Evolutionary conservation across 1,140 invertebrate genomes (phyloP), one percentile per base, ranked within the genome.

Genomic region (Augochlora pura): DNA sequence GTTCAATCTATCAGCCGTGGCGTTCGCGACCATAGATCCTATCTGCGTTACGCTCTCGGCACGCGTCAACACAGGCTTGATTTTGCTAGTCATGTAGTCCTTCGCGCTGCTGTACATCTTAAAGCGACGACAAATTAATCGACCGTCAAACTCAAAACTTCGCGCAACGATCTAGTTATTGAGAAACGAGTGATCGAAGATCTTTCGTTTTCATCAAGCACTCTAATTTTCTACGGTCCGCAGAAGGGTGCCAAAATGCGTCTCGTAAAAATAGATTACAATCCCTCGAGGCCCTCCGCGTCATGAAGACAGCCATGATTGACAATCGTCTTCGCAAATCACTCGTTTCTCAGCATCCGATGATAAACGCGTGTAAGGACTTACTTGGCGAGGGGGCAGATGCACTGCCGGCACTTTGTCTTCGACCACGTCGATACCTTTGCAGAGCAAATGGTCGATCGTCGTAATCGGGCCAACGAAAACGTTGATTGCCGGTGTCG

Each of bases 31-130:
- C 63, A 95, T 93, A 69, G 94, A 96, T 1, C 96, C 95, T 76
- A 97, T 94, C 87, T 96, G 94, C 89, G 96, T 97, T 1, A 97
- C 95, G 0, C 96, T 97, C 89, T 96, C 96, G 2, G 96, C 96
- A 62, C 96, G 93, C 82, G 95, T 96, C 10, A 97, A 84, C 12
- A 96, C 95, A 3, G 95, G 96, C 64, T 91, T 94, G 39, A 96
- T 93, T 88, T 94, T 95, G 7, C 90, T 93, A 77, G 93, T 94
- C 78, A 97, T 95, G 88, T 95, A 97, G 81, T 96, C 95, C 88
- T 96, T 95, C 16, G 96, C 96, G 74, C 96, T 96, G 75, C 93
- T 94, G 90, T 96, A 96, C 90, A 97, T 95, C 96, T 97, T 49
- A 39, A 70, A 32, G 25, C 52, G 1, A 62, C 14, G 16, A n/a